Evolutionary conservation across 2,888 invertebrate genomes (phyloP).

Genomic region (Lacanobia oleracea): DNA sequence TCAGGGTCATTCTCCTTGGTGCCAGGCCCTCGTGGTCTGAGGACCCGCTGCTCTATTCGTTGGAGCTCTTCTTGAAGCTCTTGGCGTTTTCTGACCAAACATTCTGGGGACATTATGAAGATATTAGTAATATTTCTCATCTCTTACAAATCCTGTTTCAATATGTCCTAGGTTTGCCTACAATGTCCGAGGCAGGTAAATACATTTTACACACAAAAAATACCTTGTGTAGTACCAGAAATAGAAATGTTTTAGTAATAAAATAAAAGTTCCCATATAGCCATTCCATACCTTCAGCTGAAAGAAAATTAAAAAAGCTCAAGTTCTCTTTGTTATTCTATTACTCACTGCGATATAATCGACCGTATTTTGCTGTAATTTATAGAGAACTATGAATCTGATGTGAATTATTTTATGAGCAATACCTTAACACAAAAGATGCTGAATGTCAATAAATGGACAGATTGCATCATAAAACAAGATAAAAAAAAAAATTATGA

Average conservation of each 20-base stretch:
- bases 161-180: not conserved
- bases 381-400: constrained; percentile 44
- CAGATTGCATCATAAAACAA: too few species aligned
- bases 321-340: not conserved
- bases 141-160: not conserved
- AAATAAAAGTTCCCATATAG: not conserved
- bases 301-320: constrained; percentile 9
- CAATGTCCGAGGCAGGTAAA: constrained; percentile 3
- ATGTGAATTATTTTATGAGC: too few species aligned
- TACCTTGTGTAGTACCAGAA: not conserved
- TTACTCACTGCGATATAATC: constrained; percentile 83
- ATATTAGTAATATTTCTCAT: not conserved
- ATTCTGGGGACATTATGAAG: constrained; percentile 84
- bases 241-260: constrained; percentile 1
- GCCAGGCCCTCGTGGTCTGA: constrained; percentile 76
- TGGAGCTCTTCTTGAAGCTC: constrained; percentile 92
- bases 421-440: too few species aligned
- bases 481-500: too few species aligned
- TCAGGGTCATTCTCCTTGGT: constrained; percentile 82
- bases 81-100: constrained; percentile 91
- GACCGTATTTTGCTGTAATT: constrained; percentile 83
- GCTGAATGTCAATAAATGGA: too few species aligned
- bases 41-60: constrained; percentile 91
- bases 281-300: constrained; percentile 40
- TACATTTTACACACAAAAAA: constrained; percentile 1